Conservation (phyloP, 2,113 vertebrate genomes). For the Rallus limicola region DNA sequence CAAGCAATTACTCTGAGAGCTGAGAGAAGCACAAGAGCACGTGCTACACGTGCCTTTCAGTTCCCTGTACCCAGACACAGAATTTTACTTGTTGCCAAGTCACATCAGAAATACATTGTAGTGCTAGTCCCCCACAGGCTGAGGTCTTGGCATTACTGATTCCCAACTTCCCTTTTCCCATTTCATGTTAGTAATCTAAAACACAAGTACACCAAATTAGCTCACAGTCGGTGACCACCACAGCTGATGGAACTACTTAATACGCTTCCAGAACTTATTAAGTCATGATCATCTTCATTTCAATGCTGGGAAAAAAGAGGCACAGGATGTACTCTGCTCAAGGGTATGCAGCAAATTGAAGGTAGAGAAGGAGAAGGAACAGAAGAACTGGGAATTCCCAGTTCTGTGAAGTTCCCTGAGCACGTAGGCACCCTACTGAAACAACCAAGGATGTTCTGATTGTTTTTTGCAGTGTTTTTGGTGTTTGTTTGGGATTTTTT, state of each 20-base stretch:
- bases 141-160: background rate
- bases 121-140: background rate
- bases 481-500: too few species aligned
- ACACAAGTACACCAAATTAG: background rate
- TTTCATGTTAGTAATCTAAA: background rate
- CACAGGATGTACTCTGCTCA: constrained; percentile 1
- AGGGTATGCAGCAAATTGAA: background rate
- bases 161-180: background rate
- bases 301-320: background rate
- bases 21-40: background rate
- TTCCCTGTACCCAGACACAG: background rate
- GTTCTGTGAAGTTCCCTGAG: background rate
- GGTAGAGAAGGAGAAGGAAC: background rate
- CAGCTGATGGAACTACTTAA: background rate
- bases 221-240: background rate
- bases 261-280: background rate
- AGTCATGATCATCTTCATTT: background rate
- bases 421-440: background rate
- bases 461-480: too few species aligned
- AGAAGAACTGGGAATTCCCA: background rate
- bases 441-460: background rate
- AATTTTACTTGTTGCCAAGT: constrained; percentile 35
- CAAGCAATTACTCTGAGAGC: constrained; percentile 20
- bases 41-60: constrained; percentile 9
- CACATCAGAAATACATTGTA: background rate